Evolutionary conservation across 1,140 invertebrate species (phyloP).

Genomic region (Melipona quadrifasciata): DNA sequence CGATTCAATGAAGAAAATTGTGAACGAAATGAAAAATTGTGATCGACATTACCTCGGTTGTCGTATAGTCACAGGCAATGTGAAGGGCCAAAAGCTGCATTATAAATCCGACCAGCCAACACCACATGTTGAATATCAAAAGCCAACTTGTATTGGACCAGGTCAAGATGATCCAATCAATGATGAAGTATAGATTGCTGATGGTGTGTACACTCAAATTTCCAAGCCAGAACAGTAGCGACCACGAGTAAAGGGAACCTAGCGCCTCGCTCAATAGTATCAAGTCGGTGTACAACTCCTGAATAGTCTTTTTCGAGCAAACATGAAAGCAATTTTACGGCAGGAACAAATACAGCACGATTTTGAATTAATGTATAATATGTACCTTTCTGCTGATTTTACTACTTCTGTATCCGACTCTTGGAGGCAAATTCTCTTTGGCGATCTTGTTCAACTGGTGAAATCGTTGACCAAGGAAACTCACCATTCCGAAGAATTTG

Average conservation of each 20-base stretch:
- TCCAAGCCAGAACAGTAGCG: conserved; percentile 71
- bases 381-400: conserved; percentile 41
- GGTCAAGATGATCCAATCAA: conserved; percentile 30
- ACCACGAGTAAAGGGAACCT: conserved; percentile 67
- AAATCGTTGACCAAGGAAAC: conserved; percentile 74
- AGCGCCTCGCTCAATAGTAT: conserved; percentile 69
- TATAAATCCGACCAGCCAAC: conserved; percentile 68
- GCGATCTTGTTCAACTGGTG: conserved; percentile 69
- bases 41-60: conserved; percentile 64
- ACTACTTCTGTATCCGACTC: conserved; percentile 29
- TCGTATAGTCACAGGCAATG: conserved; percentile 69
- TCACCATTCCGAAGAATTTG: conserved; percentile 70
- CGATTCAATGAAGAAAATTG: neutral
- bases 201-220: conserved; percentile 73
- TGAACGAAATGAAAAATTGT: too few species aligned
- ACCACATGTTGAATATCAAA: conserved; percentile 57
- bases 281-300: conserved; percentile 70
- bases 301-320: conserved; percentile 66
- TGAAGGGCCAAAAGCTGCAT: conserved; percentile 70
- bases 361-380: too few species aligned
- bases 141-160: conserved; percentile 26
- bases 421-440: conserved; percentile 41
- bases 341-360: neutral
- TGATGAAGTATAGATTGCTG: conserved; percentile 71
- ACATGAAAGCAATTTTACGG: neutral